Base-by-base conservation (phyloP, 2,113 vertebrate genomes). In the Aldabrachelys gigantea region DNA sequence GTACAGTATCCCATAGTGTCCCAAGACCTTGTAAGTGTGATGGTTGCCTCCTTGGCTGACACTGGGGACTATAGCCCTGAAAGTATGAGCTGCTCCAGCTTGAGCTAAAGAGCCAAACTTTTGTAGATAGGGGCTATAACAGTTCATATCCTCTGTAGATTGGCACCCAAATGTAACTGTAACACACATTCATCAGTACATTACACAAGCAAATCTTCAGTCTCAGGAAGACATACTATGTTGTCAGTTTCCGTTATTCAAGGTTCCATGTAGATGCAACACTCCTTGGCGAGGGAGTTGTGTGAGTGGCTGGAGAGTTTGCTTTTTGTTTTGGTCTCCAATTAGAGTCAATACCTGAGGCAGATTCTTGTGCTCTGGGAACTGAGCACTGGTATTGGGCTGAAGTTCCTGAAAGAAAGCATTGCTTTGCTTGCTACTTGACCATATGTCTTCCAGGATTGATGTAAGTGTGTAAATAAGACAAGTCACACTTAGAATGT, bases 1-100 rank as follows among this genome's bases (percentile, higher is more conserved):
- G 49, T 82, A 49, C 82, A 41, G 41, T 88, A 91, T 92, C 78
- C 65, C 44, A 94, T n/a, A 88, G 85, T 82, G 29, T 91, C 82
- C 17, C 49, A 83, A 93, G 65, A 13, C 1, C 2, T 50, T 47
- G 24, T 35, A 88, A 41, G 24, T 10, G n/a, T 69, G 65, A 38
- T 69, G 35, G 35, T n/a, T 69, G 17, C 65, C 35, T 17, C n/a
- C 65, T 5, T 69, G 17, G 35, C 65, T 38, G 65, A 69, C 65
- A n/a, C 35, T n/a, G 17, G 65, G 35, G 17, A 19, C 65, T 21
- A 17, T 38, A 38, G 19, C 17, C 35, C n/a, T 38, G 22, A 72
- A 72, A 72, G n/a, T 19, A 72, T 72, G 19, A 72, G 62, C 35
- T 65, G 27, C 31, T 69, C 35, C 17, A 35, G 35, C 35, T 69